Conservation (phyloP, 2,888 invertebrate species). For the Melinaea marsaeus region DNA sequence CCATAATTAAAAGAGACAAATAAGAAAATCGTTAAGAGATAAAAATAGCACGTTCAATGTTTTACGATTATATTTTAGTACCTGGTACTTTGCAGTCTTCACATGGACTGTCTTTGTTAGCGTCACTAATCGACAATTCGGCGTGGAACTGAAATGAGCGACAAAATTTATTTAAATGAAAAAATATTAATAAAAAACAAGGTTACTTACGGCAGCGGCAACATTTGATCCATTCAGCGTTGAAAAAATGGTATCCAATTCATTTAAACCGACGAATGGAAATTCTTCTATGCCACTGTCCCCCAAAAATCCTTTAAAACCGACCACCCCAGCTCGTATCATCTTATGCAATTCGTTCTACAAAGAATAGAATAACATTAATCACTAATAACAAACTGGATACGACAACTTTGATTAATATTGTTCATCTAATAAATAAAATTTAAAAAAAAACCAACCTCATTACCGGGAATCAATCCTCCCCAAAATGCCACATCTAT, state of each 20-base stretch:
- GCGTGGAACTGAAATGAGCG: constrained; percentile 81
- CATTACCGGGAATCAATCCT: constrained; percentile 82
- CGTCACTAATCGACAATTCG: constrained; percentile 60
- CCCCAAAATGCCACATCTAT: constrained; percentile 88
- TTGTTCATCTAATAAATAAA: too few species aligned
- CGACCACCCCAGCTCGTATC: constrained; percentile 81
- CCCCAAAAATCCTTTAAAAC: constrained; percentile 83
- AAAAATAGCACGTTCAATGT: neutral
- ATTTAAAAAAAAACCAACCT: constrained; percentile 46
- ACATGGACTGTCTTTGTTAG: constrained; percentile 15
- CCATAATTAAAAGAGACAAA: neutral
- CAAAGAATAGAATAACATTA: constrained; percentile 25
- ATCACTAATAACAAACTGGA: constrained; percentile 1
- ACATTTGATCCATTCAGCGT: constrained; percentile 77
- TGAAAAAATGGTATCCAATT: constrained; percentile 75
- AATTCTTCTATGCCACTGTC: constrained; percentile 83
- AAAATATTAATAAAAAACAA: constrained; percentile 26
- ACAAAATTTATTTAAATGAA: constrained; percentile 1
- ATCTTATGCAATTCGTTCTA: constrained; percentile 75
- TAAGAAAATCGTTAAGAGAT: neutral
- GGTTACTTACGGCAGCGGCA: constrained; percentile 79
- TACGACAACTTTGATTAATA: neutral
- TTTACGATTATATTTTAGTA: neutral
- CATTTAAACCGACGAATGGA: constrained; percentile 73
- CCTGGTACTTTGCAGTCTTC: constrained; percentile 19